Conservation (phyloP, 2,888 invertebrate genomes). For the Salticus scenicus region DNA sequence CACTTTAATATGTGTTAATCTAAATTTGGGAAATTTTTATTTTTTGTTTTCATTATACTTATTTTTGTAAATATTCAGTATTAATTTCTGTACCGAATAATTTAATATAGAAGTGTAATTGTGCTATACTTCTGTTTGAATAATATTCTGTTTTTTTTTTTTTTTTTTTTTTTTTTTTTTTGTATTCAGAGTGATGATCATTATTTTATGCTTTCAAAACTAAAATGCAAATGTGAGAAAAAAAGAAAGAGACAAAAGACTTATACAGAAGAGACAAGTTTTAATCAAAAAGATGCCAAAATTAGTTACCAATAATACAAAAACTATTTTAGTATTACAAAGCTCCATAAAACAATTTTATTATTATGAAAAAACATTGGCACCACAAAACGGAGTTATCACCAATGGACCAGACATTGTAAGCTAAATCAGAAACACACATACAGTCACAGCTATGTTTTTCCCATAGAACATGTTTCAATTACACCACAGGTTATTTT, state of each 20-base stretch:
- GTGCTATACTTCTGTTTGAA: too few relatives aligned
- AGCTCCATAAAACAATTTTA: conserved; percentile 60
- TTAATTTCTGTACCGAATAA: too few relatives aligned
- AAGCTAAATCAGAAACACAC: conserved; percentile 47
- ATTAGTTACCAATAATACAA: conserved; percentile 59
- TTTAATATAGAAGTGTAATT: too few relatives aligned
- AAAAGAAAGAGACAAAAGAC: not conserved
- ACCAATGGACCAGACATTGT: conserved; percentile 67
- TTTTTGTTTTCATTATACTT: too few relatives aligned
- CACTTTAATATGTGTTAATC: too few relatives aligned
- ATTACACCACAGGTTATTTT: conserved; percentile 36
- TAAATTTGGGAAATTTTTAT: too few relatives aligned
- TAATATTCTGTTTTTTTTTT: too few relatives aligned
- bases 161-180: too few relatives aligned
- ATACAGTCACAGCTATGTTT: conserved; percentile 54
- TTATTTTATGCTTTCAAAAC: too few relatives aligned
- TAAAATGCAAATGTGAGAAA: too few relatives aligned
- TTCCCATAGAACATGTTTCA: conserved; percentile 26
- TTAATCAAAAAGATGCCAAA: conserved; percentile 69
- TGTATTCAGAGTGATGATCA: too few relatives aligned
- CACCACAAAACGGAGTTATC: conserved; percentile 64
- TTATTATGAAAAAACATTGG: conserved; percentile 63
- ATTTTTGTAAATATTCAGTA: too few relatives aligned
- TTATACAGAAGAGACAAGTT: conserved; percentile 56
- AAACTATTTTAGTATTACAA: conserved; percentile 64